Base-by-base conservation (phyloP, 2,113 vertebrate genomes). In the Lophotis ruficrista region DNA sequence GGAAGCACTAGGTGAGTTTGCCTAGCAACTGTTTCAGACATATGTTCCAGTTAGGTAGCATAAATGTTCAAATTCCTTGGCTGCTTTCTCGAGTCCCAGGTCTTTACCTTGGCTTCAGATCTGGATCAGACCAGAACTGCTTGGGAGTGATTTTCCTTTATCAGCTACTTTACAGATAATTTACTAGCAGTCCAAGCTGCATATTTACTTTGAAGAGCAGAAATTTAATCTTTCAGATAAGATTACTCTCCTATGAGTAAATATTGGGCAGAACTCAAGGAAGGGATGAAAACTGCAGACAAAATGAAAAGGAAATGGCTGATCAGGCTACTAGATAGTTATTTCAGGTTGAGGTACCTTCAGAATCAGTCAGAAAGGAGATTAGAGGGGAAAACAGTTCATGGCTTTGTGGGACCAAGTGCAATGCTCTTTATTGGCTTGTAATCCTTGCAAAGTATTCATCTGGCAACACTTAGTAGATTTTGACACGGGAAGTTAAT, bases 261-360 rank as follows among this genome's bases (percentile, higher is more conserved):
- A 93, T 84, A 84, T 7, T 50, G 38, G 71, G 38, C 48, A 89
- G 61, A 76, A 37, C 37, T 45, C 48, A 87, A 77, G 28, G n/a
- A 84, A 87, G n/a, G 53, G 50, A 87, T 84, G 38, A 82, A 85
- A 95, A 93, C 48, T 79, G 45, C 53, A 87, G 61, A 30, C 72
- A 89, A 89, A 92, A 95, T 65, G 50, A 83, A 91, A 95, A 97
- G 86, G 86, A 96, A 93, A 91, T 15, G 41, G 45, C 69, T 92
- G 94, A 69, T 91, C 18, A 69, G 65, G 43, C 31, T 90, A 38
- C 79, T 37, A n/a, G 73, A 41, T 83, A 83, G 77, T 73, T 73
- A 76, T 57, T 50, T 96, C 81, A 84, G 87, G 65, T 38, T 84
- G 92, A 96, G 89, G 43, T 69, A 70, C 70, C 72, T 82, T 77